Base-by-base conservation (phyloP, 1,140 invertebrate species). In the Hesperophylax magnus region DNA sequence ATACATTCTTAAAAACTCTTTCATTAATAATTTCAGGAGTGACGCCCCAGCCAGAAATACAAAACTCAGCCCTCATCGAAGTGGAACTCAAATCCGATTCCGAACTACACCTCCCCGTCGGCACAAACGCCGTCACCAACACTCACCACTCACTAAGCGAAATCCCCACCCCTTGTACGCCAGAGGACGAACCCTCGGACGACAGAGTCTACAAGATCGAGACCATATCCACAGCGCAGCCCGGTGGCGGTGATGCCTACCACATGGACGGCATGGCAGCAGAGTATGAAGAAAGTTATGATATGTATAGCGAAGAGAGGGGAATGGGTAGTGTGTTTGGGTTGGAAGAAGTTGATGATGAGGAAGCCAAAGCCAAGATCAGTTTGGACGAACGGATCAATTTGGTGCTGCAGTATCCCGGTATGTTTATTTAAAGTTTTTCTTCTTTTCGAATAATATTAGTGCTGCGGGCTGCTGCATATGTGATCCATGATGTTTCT, bases 351-450 rank as follows among this genome's bases (percentile, higher is more conserved):
- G 24, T 18, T 39, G 71, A 61, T 9, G 78, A 72, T 18, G 77
- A 79, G 4, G 61, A 78, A 31, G 11, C 60, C 31, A 76, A 61
- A 27, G 53, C 72, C 54, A 81, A 65, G 39, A 82, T 84, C 63
- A 82, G 81, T n/a, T 71, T 84, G 14, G 83, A 84, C 60, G 83
- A 84, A 34, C 63, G 83, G 58, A 84, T 84, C 67, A 84, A 81
- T 58, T 63, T 84, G 71, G 83, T 81, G 4, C 39, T 84, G 14
- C 76, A 82, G 67, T 78, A 67, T 65, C 79, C 79, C 14, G 61
- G 83, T 84, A 79, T 52, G 17, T 31, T 15, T 65, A 31, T 31
- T 34, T 65, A 31, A 65, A 65, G 1, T 3, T 63, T 2, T 63
- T 63, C 22, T 27, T 65, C 0, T 56, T 56, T 56, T 5, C 7